Base-by-base conservation (phyloP, 2,888 invertebrate species). In the Sclerodermus sp. region DNA sequence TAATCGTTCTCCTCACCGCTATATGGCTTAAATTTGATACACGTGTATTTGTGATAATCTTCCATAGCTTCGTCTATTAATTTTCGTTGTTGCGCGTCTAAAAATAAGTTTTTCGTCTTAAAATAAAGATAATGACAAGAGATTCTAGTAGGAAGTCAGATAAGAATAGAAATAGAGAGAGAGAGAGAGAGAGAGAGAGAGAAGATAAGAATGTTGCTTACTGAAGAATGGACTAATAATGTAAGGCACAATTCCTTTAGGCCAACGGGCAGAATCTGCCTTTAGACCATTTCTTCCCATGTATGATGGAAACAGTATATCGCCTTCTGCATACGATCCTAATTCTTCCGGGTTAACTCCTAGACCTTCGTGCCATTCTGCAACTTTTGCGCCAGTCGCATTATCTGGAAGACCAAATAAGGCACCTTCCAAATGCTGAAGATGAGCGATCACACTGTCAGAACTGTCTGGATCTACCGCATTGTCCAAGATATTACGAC, bases 291-390 rank as follows among this genome's bases (percentile, higher is more conserved):
- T 90, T 0, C 74, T 69, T 55, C 31, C 56, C 30, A 55, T 30
- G n/a, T 30, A 63, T 15, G 62, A 62, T 0, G 88, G 87, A 60
- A 89, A 83, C 23, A 91, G 77, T 47, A 91, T 90, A 64, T 92
- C 92, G 6, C 90, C 90, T 72, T 92, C 88, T 0, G 85, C 82
- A 66, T 91, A 91, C 43, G 83, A 84, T 0, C 91, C 90, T 70
- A 88, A 76, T 71, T 92, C 92, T 72, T 92, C 92, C 0, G 91
- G 90, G 74, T 91, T 91, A 49, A 84, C 79, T 0, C 78, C 79
- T 1, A 82, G 82, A 0, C 79, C 78, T 48, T 82, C 83, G 15
- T 81, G 79, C 87, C 87, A 88, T 8, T 75, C 68, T 0, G 83
- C 79, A 1, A 88, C 74, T 3, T 79, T 80, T 15, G 78, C 76